Evolutionary conservation across 23 tunicate species (phyloP).

Genomic region (Trididemnum nubilum): DNA sequence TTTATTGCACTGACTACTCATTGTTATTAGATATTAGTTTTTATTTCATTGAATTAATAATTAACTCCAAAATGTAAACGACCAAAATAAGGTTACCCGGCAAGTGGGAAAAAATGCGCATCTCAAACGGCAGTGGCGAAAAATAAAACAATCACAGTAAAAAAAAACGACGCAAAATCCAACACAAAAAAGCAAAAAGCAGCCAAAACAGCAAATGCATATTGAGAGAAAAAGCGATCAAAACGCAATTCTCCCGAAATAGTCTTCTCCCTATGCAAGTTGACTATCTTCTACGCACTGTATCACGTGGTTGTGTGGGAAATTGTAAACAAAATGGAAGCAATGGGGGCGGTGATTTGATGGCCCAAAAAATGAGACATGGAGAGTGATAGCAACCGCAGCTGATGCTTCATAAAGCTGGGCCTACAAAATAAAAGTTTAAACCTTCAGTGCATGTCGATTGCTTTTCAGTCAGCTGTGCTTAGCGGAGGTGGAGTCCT

Average conservation of each 20-base stretch:
- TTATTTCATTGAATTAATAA: conserved; percentile 30
- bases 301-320: conserved; percentile 44
- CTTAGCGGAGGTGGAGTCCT: no score
- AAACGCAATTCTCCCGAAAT: not conserved
- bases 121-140: conserved; percentile 36
- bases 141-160: conserved; percentile 20
- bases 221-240: not conserved
- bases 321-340: conserved; percentile 70
- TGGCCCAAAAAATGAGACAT: conserved; percentile 71
- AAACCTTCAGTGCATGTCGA: no score
- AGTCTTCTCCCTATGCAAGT: not conserved
- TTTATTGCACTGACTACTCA: no score
- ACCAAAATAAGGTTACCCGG: conserved; percentile 4
- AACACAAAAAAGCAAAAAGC: not conserved
- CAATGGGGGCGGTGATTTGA: conserved; percentile 50
- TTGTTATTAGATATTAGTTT: no score
- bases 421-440: conserved; percentile 51
- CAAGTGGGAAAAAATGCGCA: not conserved
- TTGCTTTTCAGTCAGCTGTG: no score
- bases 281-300: not conserved
- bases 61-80: conserved; percentile 6
- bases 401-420: conserved; percentile 59
- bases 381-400: conserved; percentile 83
- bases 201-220: not conserved
- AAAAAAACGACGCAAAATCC: not conserved